Base-by-base conservation (phyloP, 1,140 invertebrate genomes). In the Charaxes varanes region DNA sequence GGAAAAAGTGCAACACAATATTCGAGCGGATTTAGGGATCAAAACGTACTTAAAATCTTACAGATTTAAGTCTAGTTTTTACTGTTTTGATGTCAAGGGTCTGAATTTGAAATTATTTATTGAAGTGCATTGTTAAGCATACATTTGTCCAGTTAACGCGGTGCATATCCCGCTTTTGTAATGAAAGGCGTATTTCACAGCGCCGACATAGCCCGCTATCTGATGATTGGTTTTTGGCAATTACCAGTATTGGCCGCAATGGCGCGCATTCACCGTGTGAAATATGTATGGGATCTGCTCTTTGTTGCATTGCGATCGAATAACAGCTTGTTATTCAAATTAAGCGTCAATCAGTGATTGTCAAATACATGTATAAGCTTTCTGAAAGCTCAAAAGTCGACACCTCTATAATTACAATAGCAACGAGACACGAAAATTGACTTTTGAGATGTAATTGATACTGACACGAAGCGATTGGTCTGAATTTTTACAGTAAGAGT, bases 141-240 rank as follows among this genome's bases (percentile, higher is more conserved):
- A 30, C 27, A 30, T 30, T 30, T 35, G 35, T 28, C 16, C 10
- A 40, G 36, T 45, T 41, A 45, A 50, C 40, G 27, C 11, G 12
- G 37, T 31, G 27, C 32, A 53, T 40, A 47, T 48, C 26, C 32
- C 37, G 62, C 61, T 62, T 71, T 76, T 73, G 72, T 74, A 68
- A 71, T 68, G 69, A 67, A 79, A 76, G 69, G 66, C 66, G 72
- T 82, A 79, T 76, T 79, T 82, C 78, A 82, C 62, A 66, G 57
- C 58, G 66, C 60, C 62, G 66, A 76, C 68, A 74, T 57, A 61
- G 53, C 62, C 42, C 74, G 72, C 73, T 82, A 82, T 82, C 78
- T 82, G 78, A 82, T 82, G 78, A 82, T 82, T 82, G 78, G 76
- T 82, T 82, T 82, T 82, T 82, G 78, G 76, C 78, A 82, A 82